Evolutionary conservation across 1,140 invertebrate species (phyloP).

Genomic region (Dolichoris vasculosae): DNA sequence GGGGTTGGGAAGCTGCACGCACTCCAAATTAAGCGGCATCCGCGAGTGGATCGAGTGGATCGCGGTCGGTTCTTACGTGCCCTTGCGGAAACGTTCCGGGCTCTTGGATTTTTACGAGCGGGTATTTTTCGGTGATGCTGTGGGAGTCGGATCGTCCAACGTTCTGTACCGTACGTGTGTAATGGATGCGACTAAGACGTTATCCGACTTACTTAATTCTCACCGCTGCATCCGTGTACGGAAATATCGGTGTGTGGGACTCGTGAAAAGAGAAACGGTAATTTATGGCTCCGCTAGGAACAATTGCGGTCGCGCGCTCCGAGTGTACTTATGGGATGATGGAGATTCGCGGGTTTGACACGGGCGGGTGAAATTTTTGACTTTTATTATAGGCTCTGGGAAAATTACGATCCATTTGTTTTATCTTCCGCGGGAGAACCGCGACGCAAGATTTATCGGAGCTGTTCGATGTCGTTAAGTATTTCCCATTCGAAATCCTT

Average conservation of each 20-base stretch:
- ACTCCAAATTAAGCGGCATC: too few relatives aligned
- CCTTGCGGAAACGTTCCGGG: too few relatives aligned
- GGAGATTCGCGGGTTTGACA: not conserved
- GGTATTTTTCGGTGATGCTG: not conserved
- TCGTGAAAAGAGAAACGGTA: slow-evolving; percentile 18
- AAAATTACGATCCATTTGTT: slow-evolving; percentile 10
- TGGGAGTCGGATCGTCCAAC: not conserved
- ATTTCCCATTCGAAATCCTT: slow-evolving; percentile 1
- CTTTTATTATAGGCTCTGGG: slow-evolving; percentile 25
- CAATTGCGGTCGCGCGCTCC: slow-evolving; percentile 5
- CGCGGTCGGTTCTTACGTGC: too few relatives aligned
- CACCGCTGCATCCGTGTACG: not conserved
- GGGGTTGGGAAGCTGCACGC: slow-evolving; percentile 10
- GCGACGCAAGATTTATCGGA: not conserved
- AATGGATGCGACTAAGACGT: not conserved
- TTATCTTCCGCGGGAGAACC: not conserved
- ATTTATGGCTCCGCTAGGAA: slow-evolving; percentile 4
- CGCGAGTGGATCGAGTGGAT: not conserved
- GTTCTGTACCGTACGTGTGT: not conserved
- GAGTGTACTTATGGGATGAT: slow-evolving; percentile 6
- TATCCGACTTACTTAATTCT: slow-evolving; percentile 9
- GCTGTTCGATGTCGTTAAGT: not conserved
- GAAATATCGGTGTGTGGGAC: too few relatives aligned
- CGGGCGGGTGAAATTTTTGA: slow-evolving; percentile 7
- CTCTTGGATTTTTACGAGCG: too few relatives aligned